A percentile compares a stretch with the other conserved stretches of the same genome.
Conservation (phyloP, 2,113 vertebrate species). For the Mirounga angustirostris region DNA sequence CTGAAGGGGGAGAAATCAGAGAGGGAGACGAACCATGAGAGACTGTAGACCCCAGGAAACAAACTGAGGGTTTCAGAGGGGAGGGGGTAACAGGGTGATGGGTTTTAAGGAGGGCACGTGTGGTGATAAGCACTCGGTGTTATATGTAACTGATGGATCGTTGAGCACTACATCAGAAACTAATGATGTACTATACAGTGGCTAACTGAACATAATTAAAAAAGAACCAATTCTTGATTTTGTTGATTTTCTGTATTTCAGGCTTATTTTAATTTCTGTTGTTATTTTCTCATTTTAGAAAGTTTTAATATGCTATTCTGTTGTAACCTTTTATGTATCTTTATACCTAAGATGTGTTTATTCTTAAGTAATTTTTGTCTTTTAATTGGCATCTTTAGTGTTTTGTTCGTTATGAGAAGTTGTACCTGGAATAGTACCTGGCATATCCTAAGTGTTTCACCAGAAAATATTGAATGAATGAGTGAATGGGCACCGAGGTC, state of each 20-base stretch:
- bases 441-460: background rate
- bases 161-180: too few species aligned
- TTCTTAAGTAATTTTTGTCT: background rate
- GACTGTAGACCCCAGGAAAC: too few species aligned
- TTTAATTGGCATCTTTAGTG: background rate
- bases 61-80: too few species aligned
- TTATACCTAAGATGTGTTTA: background rate
- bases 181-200: too few species aligned
- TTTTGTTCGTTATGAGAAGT: background rate
- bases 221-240: background rate
- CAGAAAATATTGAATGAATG: background rate
- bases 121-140: too few species aligned
- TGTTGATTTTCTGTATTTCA: slow-evolving; percentile 31
- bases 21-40: too few species aligned
- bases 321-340: background rate
- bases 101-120: too few species aligned
- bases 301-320: background rate
- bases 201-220: too few species aligned
- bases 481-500: background rate
- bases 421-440: background rate
- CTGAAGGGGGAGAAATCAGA: too few species aligned
- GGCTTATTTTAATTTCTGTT: background rate
- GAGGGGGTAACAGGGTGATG: too few species aligned
- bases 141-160: too few species aligned
- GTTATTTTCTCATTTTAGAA: background rate